Evolutionary conservation across 2,888 invertebrate species (phyloP), one percentile per base, ranked within the genome.

Genomic region (Cryptocheilus praepositus): DNA sequence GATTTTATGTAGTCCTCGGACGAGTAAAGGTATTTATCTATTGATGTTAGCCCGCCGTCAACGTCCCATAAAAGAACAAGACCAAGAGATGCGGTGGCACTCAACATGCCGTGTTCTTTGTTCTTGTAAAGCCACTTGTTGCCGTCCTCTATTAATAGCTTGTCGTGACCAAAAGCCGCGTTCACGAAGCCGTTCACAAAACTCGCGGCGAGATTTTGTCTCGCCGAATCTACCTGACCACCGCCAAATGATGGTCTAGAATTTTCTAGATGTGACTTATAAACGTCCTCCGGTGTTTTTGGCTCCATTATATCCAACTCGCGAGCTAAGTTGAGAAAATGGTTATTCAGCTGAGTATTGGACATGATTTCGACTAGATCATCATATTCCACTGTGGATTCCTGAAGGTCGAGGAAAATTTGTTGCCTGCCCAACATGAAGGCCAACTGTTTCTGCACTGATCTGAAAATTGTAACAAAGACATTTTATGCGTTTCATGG

Each of bases 181-280:
- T 99, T 99, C 0, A 99, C 98, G 85, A 99, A 98, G 0, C 98
- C 99, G 89, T 99, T 99, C 0, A 99, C 99, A 86, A 99, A 98
- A 19, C 98, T 98, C 0, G 98, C 95, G 0, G 99, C 98, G 21
- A 99, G 91, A 89, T 99, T 99, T 89, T 98, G 98, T 51, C 98
- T 92, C 0, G 98, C 98, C 0, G 98, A 98, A 89, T 99, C 99
- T 0, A 97, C 93, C 83, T 94, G 94, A 53, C 93, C 93, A 4
- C 94, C 92, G 0, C 94, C 92, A 54, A 94, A 92, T 0, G 94
- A 93, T 0, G 95, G 93, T 36, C 96, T 91, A 0, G 93, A 93
- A 63, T 95, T 96, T 89, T 99, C 99, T 71, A 99, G 90, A 92
- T 99, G 98, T 0, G 96, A 95, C 89, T 99, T 99, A 90, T 99